Conservation (phyloP, 2,797 vertebrate species). For the Tenualosa ilisha region DNA sequence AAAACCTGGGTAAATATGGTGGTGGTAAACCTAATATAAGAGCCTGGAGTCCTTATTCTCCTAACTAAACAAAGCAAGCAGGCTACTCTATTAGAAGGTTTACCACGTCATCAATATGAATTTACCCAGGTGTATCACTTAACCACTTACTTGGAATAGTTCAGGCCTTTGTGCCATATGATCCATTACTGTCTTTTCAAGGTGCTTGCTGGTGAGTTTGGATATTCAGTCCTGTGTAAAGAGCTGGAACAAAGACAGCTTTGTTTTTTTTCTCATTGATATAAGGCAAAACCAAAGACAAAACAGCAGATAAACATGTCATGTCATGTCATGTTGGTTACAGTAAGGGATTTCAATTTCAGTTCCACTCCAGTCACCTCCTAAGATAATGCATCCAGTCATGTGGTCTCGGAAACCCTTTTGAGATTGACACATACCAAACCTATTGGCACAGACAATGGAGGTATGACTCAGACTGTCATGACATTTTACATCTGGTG, state of each 20-base stretch:
- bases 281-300: background rate
- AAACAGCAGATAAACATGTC: background rate
- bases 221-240: background rate
- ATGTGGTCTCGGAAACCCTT: background rate
- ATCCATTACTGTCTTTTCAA: too few species aligned
- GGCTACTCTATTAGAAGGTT: too few species aligned
- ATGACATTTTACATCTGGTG: background rate
- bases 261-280: background rate
- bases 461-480: background rate
- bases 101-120: too few species aligned
- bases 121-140: too few species aligned
- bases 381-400: background rate
- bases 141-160: too few species aligned
- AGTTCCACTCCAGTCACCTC: background rate
- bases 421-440: background rate
- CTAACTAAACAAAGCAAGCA: too few species aligned
- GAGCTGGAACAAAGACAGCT: background rate
- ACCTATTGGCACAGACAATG: too few species aligned
- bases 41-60: too few species aligned
- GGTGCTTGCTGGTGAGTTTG: background rate
- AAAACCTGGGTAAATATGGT: too few species aligned
- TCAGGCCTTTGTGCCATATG: too few species aligned
- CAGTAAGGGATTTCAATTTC: background rate
- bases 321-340: background rate
- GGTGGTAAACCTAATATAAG: too few species aligned